Percentiles rank a stretch among this genome's conserved stretches.
Evolutionary conservation across 2,797 vertebrate species (phyloP).

Genomic region (Steatocranus sp.): DNA sequence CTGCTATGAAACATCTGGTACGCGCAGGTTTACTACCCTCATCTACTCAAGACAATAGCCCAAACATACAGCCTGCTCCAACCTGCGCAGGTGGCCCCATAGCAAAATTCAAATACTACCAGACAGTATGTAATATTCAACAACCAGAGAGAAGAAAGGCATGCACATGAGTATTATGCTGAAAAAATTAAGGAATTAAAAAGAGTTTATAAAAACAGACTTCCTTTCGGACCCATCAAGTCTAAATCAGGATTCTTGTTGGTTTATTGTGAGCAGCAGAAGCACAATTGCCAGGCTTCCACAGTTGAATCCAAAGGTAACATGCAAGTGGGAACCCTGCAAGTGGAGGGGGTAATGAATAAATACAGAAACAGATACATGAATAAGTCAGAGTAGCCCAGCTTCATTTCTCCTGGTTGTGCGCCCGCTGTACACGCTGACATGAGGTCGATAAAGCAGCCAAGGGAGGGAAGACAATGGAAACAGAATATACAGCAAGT

Average conservation of each 20-base stretch:
- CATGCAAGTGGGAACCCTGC: constrained; percentile 37
- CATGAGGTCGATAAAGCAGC: constrained; percentile 62
- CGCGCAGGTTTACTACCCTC: constrained; percentile 34
- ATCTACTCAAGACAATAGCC: constrained; percentile 38
- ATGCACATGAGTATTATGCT: background rate
- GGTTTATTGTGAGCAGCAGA: constrained; percentile 13
- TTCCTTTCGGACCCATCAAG: background rate
- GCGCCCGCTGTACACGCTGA: constrained; percentile 45
- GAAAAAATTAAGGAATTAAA: background rate
- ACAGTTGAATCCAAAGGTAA: constrained; percentile 48
- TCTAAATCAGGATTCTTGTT: constrained; percentile 9
- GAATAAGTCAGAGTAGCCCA: constrained; percentile 66
- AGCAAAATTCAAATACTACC: constrained; percentile 32
- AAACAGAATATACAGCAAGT: constrained; percentile 42
- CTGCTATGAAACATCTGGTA: constrained; percentile 61
- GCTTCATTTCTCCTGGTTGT: constrained; percentile 54
- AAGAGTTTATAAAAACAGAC: background rate
- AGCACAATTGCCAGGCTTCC: constrained; percentile 57
- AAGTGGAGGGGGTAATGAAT: constrained; percentile 61
- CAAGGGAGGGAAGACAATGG: constrained; percentile 33
- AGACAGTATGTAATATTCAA: constrained; percentile 45
- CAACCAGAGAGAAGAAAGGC: background rate
- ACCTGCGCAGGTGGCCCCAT: constrained; percentile 41
- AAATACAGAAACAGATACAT: constrained; percentile 75
- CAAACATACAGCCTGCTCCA: constrained; percentile 23